A percentile compares a stretch with the other conserved stretches of the same genome.
These are phyloP conservation scores for Pachycephus smyrnensis DNA, from an alignment of 2,888 invertebrate genomes.

Conservation along the genomic window DNA sequence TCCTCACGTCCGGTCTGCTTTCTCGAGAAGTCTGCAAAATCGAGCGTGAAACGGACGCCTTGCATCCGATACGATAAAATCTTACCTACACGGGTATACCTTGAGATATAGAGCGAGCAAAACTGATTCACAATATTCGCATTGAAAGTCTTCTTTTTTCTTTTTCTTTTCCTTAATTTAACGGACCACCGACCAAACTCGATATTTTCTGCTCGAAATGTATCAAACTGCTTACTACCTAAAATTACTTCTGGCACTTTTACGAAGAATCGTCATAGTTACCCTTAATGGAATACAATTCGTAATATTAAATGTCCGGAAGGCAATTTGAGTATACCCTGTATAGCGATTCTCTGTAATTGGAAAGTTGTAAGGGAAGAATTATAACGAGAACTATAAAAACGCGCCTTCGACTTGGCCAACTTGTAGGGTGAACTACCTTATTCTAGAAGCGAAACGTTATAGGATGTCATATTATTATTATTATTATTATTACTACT, in stretches of 20 bases:
- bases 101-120: not conserved
- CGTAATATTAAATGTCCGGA: not conserved
- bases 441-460: not conserved
- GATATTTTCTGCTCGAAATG: not conserved
- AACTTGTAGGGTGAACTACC: not conserved
- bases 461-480: not conserved
- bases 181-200: not conserved
- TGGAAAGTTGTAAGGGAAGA: not conserved
- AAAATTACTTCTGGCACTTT: not conserved
- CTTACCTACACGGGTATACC: not conserved
- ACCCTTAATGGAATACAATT: not conserved
- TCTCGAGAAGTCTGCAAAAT: not conserved
- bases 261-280: not conserved
- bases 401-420: not conserved
- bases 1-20: constrained; percentile 6
- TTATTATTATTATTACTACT: not conserved
- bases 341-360: not conserved
- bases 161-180: not conserved
- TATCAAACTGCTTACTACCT: not conserved
- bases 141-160: not conserved
- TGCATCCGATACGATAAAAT: not conserved
- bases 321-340: not conserved
- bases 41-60: not conserved
- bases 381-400: not conserved
- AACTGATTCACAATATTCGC: not conserved